Evolutionary conservation across 2,113 vertebrate genomes (phyloP).

Genomic region (Hydropotes inermis): DNA sequence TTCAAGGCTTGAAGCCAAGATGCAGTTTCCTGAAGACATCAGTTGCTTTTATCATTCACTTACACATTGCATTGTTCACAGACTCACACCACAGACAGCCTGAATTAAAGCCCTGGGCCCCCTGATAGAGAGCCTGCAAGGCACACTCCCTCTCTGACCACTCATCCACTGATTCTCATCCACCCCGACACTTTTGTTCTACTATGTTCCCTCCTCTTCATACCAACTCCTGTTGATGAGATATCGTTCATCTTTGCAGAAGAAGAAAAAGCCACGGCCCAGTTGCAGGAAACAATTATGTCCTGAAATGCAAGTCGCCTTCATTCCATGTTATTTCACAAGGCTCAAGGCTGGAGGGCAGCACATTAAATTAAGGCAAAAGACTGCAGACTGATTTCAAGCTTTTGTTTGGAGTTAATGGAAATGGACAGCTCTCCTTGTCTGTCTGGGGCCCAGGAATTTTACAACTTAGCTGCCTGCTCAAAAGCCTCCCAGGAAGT

Average conservation of each 20-base stretch:
- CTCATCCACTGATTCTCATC: neutral
- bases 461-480: neutral
- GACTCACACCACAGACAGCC: neutral
- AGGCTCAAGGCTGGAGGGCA: neutral
- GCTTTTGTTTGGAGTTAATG: constrained; percentile 63
- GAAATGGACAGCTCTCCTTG: constrained; percentile 45
- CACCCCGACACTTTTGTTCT: neutral
- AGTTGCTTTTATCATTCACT: neutral
- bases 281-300: neutral
- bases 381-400: neutral
- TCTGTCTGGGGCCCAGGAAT: neutral
- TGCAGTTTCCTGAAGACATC: neutral
- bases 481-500: neutral
- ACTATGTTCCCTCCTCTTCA: neutral
- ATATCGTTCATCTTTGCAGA: constrained; percentile 1
- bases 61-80: neutral
- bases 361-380: neutral
- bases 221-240: neutral
- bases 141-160: neutral
- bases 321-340: neutral
- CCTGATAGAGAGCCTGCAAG: neutral
- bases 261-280: constrained; percentile 27
- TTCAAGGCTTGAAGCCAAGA: neutral
- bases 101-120: neutral
- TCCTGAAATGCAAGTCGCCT: neutral